A percentile compares a stretch with the other conserved stretches of the same genome.
These are phyloP conservation scores for Alsophila aescularia DNA, from an alignment of 2,888 invertebrate genomes.

Conservation along the genomic window DNA sequence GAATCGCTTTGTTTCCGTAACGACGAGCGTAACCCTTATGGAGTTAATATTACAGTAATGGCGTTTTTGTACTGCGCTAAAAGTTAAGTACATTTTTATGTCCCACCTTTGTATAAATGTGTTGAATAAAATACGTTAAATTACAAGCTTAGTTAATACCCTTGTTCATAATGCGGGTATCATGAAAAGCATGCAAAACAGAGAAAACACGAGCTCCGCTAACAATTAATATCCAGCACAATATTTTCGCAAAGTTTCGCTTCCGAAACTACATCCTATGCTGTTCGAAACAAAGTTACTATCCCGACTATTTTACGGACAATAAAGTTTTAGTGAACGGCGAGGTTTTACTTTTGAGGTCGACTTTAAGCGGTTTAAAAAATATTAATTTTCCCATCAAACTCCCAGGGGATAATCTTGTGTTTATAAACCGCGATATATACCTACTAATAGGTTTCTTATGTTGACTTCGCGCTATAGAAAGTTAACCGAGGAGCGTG, in stretches of 20 bases:
- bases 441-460: constrained; percentile 21
- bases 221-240: constrained; percentile 72
- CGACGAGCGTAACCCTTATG: constrained; percentile 46
- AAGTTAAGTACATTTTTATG: constrained; percentile 48
- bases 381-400: constrained; percentile 54
- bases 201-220: constrained; percentile 54
- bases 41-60: constrained; percentile 50
- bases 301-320: constrained; percentile 70
- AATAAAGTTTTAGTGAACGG: constrained; percentile 59
- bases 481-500: constrained; percentile 50
- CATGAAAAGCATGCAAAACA: constrained; percentile 51
- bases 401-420: constrained; percentile 33
- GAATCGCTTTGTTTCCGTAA: constrained; percentile 44
- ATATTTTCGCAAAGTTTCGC: constrained; percentile 75
- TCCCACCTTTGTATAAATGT: constrained; percentile 38
- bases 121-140: constrained; percentile 49
- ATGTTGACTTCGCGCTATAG: constrained; percentile 55
- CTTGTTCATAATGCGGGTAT: constrained; percentile 43
- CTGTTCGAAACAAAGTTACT: constrained; percentile 66
- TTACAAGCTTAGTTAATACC: constrained; percentile 42
- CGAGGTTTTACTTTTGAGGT: no score
- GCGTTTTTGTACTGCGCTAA: constrained; percentile 43
- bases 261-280: constrained; percentile 63
- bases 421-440: constrained; percentile 10
- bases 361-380: constrained; percentile 52